These are phyloP conservation scores for Limonius californicus DNA, from an alignment of 1,140 invertebrate genomes.

Conservation along the genomic window DNA sequence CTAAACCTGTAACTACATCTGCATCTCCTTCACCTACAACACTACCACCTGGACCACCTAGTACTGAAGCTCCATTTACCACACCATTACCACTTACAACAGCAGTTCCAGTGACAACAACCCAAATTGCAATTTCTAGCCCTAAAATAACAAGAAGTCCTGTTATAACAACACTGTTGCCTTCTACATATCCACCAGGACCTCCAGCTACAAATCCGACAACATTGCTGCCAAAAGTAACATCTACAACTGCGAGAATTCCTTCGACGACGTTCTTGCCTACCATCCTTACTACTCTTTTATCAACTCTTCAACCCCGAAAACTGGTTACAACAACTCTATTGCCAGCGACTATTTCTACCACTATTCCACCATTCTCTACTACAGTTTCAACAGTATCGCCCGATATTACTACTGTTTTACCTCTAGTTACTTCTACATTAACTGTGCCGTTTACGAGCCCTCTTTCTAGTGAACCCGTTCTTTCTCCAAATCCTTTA, in stretches of 20 bases:
- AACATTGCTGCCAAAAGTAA: neutral
- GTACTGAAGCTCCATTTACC: neutral
- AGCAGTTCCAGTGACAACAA: conserved; percentile 25
- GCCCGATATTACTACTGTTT: neutral
- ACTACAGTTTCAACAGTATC: conserved; percentile 17
- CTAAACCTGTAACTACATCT: conserved; percentile 10
- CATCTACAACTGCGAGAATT: too few relatives aligned
- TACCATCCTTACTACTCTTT: too few relatives aligned
- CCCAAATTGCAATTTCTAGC: too few relatives aligned
- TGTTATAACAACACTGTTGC: neutral
- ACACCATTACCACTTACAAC: conserved; percentile 12
- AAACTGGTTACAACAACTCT: neutral
- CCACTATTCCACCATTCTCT: neutral
- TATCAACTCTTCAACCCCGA: too few relatives aligned
- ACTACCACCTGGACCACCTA: neutral
- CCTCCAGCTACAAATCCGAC: neutral
- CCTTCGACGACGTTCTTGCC: too few relatives aligned
- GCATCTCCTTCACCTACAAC: neutral
- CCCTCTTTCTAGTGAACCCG: conserved; percentile 3
- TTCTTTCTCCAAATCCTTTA: conserved; percentile 20
- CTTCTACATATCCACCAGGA: too few relatives aligned
- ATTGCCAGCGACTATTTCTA: neutral
- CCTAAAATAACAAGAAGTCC: neutral
- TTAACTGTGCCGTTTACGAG: conserved; percentile 13
- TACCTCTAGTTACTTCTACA: neutral